These are phyloP conservation scores for Cryptoleucopteryx plumbea DNA, from an alignment of 2,113 vertebrate genomes.

Conservation along the genomic window DNA sequence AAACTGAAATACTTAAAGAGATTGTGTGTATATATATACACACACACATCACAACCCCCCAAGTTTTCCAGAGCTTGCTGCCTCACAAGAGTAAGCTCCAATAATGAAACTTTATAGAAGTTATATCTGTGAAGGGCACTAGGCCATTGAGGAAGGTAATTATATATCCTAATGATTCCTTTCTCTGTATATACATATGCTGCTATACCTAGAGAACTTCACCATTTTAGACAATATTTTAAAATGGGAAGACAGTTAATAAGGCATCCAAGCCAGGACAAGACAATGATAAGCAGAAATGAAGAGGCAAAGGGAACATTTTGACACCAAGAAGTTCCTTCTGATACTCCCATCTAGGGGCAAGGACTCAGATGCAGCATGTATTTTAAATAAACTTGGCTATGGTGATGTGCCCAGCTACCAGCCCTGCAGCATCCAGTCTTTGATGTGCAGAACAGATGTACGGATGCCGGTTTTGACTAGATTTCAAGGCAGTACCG, in stretches of 20 bases:
- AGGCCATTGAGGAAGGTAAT: neutral
- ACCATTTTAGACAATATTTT: neutral
- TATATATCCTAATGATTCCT: neutral
- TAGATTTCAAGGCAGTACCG: neutral
- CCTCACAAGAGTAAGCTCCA: neutral
- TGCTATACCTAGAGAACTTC: neutral
- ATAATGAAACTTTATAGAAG: neutral
- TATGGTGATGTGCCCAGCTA: neutral
- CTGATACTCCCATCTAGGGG: neutral
- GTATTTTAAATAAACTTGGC: neutral
- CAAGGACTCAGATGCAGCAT: neutral
- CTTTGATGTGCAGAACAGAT: neutral
- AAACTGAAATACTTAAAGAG: neutral
- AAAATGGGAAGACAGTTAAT: neutral
- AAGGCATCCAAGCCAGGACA: neutral
- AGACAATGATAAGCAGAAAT: neutral
- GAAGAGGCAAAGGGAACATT: neutral
- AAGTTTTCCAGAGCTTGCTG: neutral
- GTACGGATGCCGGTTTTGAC: neutral
- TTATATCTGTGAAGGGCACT: neutral
- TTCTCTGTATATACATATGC: neutral
- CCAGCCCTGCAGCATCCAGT: neutral
- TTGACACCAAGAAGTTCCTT: neutral
- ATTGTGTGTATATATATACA: neutral
- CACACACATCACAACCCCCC: fast-evolving